These are phyloP conservation scores for Drosophila siamana DNA, from an alignment of 2,888 invertebrate genomes.

Conservation along the genomic window DNA sequence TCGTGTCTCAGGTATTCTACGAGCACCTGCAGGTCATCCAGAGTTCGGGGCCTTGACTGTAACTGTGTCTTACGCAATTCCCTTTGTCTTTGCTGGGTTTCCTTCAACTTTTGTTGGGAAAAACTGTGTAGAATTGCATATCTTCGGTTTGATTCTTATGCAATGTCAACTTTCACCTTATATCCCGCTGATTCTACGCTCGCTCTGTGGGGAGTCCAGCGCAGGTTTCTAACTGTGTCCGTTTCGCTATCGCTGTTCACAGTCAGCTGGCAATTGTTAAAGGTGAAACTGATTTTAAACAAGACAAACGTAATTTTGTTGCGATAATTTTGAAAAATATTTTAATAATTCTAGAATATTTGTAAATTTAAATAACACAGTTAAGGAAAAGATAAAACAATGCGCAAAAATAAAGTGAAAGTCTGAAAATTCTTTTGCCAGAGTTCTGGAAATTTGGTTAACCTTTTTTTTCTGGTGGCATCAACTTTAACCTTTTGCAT, in stretches of 20 bases:
- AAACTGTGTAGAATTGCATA: slow-evolving; percentile 45
- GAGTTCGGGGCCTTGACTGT: slow-evolving; percentile 29
- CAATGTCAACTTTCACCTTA: slow-evolving; percentile 72
- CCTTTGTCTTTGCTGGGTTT: slow-evolving; percentile 10
- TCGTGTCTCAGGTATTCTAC: slow-evolving; percentile 46
- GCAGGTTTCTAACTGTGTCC: slow-evolving; percentile 25
- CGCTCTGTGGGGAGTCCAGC: slow-evolving; percentile 33
- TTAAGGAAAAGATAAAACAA: not conserved
- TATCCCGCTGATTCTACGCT: slow-evolving; percentile 40
- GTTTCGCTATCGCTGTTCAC: not conserved
- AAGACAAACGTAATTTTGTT: not conserved
- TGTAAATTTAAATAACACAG: not conserved
- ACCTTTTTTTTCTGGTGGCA: not conserved
- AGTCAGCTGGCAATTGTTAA: not conserved
- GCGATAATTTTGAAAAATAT: not conserved
- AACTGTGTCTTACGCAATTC: slow-evolving; percentile 53
- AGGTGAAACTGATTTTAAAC: slow-evolving; percentile 1
- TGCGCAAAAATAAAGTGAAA: slow-evolving; percentile 22
- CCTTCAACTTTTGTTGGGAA: not conserved
- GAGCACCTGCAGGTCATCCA: slow-evolving; percentile 46
- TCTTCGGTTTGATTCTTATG: slow-evolving; percentile 54
- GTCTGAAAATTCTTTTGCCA: not conserved
- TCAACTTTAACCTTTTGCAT: slow-evolving; percentile 45
- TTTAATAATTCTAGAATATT: not conserved
- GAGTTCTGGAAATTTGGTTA: not conserved